Evolutionary conservation across 2,888 invertebrate genomes (phyloP), one percentile per base, ranked within the genome.

Genomic region (Agrilus cyanescens): DNA sequence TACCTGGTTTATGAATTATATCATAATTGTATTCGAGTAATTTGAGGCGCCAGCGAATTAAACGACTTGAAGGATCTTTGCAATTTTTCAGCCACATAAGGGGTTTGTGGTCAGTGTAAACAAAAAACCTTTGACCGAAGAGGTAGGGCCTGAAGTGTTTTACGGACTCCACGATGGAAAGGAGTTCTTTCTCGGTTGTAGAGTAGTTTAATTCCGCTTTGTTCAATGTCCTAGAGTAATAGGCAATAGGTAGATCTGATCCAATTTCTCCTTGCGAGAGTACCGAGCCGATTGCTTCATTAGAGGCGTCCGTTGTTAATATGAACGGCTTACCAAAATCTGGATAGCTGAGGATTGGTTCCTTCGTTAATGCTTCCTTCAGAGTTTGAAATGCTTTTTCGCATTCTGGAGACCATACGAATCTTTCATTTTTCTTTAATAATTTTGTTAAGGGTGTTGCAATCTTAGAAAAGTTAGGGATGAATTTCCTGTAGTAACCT

Each of bases 101-200:
- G n/a, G n/a, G n/a, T n/a, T n/a, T n/a, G n/a, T 13, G 20, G 30
- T 8, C 12, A 12, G 30, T 2, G 37, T 37, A 13, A 37, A n/a
- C 6, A 6, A 15, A 16, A 12, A 37, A 37, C 20, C 20, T 36
- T 36, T 36, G 36, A 3, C 36, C 16, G 5, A 16, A 36, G 2
- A 15, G 10, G 10, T 36, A 30, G n/a, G 31, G 31, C 4, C 37
- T 8, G 12, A 37, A 37, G 31, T 37, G 37, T 37, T 37, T 37
- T 4, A 37, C 37, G 2, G 25, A 20, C 13, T 20, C 25, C 6
- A 37, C 37, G 4, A 37, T 37, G 4, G 20, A 25, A 2, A 37
- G 12, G 5, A 37, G 25, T 18, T 37, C 25, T 10, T 37, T 37
- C 13, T 37, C 37, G 3, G 37, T 16, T n/a, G n/a, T n/a, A n/a